phyloP scores from a whole-genome alignment of 2,113 vertebrate genomes.

The Dascyllus trimaculatus region DNA sequence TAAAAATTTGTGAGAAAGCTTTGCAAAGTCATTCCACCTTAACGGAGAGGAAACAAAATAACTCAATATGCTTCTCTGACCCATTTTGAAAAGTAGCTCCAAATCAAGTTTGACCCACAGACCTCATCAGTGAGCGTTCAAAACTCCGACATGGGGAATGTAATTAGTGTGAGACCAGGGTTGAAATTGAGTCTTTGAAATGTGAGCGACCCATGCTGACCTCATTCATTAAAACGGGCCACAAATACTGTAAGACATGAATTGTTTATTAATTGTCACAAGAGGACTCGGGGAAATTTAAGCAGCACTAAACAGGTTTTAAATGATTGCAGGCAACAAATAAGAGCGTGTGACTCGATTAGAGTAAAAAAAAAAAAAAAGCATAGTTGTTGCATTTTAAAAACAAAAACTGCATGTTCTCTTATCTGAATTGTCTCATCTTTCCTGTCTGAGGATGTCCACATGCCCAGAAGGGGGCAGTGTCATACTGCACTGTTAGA shows the following conservation, averaged over 20 bases:
- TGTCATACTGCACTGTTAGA: slow-evolving; percentile 52
- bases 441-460: neutral
- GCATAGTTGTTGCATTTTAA: neutral
- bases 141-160: slow-evolving; percentile 28
- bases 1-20: neutral
- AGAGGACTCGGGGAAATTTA: neutral
- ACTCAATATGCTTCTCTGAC: slow-evolving; percentile 10
- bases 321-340: neutral
- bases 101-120: slow-evolving; percentile 38
- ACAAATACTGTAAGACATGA: slow-evolving; percentile 21
- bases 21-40: neutral
- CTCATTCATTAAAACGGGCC: slow-evolving; percentile 33
- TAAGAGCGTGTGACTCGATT: neutral
- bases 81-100: slow-evolving; percentile 29
- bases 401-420: neutral
- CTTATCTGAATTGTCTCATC: neutral
- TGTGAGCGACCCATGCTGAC: slow-evolving; percentile 34
- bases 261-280: slow-evolving; percentile 52
- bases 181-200: slow-evolving; percentile 52
- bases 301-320: neutral
- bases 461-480: slow-evolving; percentile 79
- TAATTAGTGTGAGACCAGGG: slow-evolving; percentile 53
- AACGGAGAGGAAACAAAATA: slow-evolving; percentile 8
- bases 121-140: slow-evolving; percentile 19
- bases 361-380: neutral